Conservation (phyloP, 2,888 invertebrate species). For the Drosophila ustulata region DNA sequence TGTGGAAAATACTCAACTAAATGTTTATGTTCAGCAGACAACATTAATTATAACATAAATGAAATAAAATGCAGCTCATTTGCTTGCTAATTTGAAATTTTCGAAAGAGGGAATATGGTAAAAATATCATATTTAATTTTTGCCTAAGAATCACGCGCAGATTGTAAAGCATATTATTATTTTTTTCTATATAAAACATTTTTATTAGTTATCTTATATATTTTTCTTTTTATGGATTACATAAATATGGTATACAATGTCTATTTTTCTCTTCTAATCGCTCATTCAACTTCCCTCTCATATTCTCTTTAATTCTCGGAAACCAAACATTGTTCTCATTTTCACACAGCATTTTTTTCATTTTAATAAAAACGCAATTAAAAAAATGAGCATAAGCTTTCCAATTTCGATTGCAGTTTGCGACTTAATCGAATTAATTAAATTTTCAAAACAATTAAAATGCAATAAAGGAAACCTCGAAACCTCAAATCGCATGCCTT, state of each 20-base stretch:
- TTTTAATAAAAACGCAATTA: slow-evolving; percentile 12
- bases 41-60: slow-evolving; percentile 10
- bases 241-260: too few species aligned
- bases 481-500: slow-evolving; percentile 29
- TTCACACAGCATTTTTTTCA: not conserved
- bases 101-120: too few species aligned
- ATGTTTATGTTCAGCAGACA: slow-evolving; percentile 17
- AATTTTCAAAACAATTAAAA: slow-evolving; percentile 60
- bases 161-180: too few species aligned
- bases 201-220: too few species aligned
- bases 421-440: slow-evolving; percentile 71
- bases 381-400: slow-evolving; percentile 1
- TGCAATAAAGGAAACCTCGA: slow-evolving; percentile 31
- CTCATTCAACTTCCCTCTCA: too few species aligned
- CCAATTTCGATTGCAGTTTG: slow-evolving; percentile 30
- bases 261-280: too few species aligned
- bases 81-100: too few species aligned
- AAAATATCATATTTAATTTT: too few species aligned
- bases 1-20: slow-evolving; percentile 8
- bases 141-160: too few species aligned
- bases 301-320: not conserved
- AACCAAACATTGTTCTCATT: not conserved
- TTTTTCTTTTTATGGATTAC: too few species aligned
- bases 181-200: too few species aligned
- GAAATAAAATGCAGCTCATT: not conserved